phyloP scores from a whole-genome alignment of 2,888 invertebrate species.

The Cepaea hortensis region DNA sequence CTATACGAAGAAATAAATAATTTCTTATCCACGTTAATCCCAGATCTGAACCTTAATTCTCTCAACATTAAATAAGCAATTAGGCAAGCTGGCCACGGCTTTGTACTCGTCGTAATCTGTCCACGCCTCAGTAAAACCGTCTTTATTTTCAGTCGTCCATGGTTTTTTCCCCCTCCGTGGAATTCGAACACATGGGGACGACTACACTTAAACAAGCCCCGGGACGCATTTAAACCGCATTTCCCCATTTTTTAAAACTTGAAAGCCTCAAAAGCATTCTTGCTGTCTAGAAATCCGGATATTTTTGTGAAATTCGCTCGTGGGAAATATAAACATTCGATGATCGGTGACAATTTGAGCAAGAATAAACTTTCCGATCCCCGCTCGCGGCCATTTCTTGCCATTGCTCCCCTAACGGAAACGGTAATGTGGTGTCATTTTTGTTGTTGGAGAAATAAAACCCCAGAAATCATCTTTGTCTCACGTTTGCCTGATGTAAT shows the following conservation, averaged over 20 bases:
- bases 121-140: background rate
- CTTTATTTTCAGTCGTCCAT: background rate
- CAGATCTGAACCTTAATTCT: background rate
- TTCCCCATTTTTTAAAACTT: slow-evolving; percentile 22
- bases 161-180: background rate
- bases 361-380: background rate
- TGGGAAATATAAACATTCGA: slow-evolving; percentile 44
- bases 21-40: too few relatives aligned
- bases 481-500: slow-evolving; percentile 28
- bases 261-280: slow-evolving; percentile 20
- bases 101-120: background rate
- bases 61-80: background rate
- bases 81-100: background rate
- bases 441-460: slow-evolving; percentile 38
- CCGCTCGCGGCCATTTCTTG: slow-evolving; percentile 10
- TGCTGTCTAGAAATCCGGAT: slow-evolving; percentile 13
- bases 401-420: background rate
- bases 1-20: too few relatives aligned
- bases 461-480: slow-evolving; percentile 27
- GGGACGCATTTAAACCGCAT: slow-evolving; percentile 26
- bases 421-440: slow-evolving; percentile 38
- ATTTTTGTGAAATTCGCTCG: slow-evolving; percentile 36
- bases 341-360: slow-evolving; percentile 23
- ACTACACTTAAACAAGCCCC: slow-evolving; percentile 21
- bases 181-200: background rate